These are phyloP conservation scores for Agriotes lineatus DNA, from an alignment of 2,888 invertebrate genomes.

Conservation along the genomic window DNA sequence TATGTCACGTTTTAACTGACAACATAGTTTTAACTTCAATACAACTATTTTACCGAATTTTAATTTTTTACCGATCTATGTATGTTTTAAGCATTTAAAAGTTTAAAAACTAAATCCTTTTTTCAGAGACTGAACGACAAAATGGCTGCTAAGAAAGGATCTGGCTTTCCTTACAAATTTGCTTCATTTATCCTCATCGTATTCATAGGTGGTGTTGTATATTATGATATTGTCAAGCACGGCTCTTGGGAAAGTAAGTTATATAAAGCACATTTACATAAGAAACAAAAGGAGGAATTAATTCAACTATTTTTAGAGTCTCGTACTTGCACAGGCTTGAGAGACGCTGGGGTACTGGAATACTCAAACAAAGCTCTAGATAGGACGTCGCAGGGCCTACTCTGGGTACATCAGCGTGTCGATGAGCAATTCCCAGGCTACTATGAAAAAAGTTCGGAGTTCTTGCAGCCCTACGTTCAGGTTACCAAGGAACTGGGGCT, in stretches of 20 bases:
- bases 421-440: constrained; percentile 79
- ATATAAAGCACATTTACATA: too few species aligned
- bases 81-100: too few species aligned
- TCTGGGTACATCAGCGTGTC: constrained; percentile 75
- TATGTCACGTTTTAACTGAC: too few species aligned
- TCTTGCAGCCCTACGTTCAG: constrained; percentile 73
- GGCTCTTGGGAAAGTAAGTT: constrained; percentile 78
- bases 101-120: not conserved
- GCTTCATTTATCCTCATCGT: constrained; percentile 74
- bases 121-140: constrained; percentile 59
- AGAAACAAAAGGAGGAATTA: too few species aligned
- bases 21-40: not conserved
- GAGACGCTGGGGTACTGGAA: constrained; percentile 74
- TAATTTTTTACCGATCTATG: not conserved
- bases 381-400: constrained; percentile 71
- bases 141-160: constrained; percentile 62
- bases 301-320: constrained; percentile 72
- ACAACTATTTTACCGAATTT: not conserved
- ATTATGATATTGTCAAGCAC: constrained; percentile 75
- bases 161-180: constrained; percentile 74
- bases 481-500: constrained; percentile 72
- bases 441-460: constrained; percentile 69
- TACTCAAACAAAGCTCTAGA: constrained; percentile 75
- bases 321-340: constrained; percentile 74
- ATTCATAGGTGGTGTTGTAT: constrained; percentile 72